A percentile compares a stretch with the other conserved stretches of the same genome.
phyloP scores from a whole-genome alignment of 2,888 invertebrate species.

The Polyploca ridens region DNA sequence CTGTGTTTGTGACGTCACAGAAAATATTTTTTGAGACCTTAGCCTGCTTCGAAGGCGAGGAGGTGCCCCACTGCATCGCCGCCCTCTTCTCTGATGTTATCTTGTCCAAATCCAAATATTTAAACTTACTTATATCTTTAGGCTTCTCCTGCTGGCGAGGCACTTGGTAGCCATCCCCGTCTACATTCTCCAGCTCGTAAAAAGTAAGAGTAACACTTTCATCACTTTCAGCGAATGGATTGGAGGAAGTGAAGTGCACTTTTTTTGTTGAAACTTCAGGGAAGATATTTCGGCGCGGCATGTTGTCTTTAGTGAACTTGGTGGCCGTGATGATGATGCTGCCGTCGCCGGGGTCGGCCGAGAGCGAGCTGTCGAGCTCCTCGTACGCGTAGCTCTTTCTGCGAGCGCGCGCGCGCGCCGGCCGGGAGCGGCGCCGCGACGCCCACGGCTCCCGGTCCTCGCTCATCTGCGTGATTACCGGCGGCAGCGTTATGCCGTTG shows the following conservation, averaged over 20 bases:
- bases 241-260: constrained; percentile 75
- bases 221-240: constrained; percentile 80
- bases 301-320: constrained; percentile 74
- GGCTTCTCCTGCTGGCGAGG: constrained; percentile 42
- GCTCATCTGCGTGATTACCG: constrained; percentile 52
- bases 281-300: constrained; percentile 76
- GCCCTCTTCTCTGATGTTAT: constrained; percentile 66
- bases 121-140: constrained; percentile 73
- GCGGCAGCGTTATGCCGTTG: constrained; percentile 75
- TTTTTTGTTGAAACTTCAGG: constrained; percentile 69
- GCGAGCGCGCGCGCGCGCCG: constrained; percentile 55
- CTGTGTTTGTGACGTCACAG: constrained; percentile 63
- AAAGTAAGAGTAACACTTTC: constrained; percentile 79
- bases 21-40: constrained; percentile 60
- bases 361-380: constrained; percentile 85
- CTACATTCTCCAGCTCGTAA: constrained; percentile 72
- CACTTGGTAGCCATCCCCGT: constrained; percentile 54
- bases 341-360: constrained; percentile 83
- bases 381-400: constrained; percentile 76
- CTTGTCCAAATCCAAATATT: constrained; percentile 73
- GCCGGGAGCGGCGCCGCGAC: constrained; percentile 53
- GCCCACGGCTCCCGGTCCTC: constrained; percentile 44
- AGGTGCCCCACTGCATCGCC: constrained; percentile 63
- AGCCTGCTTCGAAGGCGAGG: constrained; percentile 75
- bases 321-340: constrained; percentile 82